Conservation (phyloP, 2,797 vertebrate genomes). For the Threskiornis aethiopicus region DNA sequence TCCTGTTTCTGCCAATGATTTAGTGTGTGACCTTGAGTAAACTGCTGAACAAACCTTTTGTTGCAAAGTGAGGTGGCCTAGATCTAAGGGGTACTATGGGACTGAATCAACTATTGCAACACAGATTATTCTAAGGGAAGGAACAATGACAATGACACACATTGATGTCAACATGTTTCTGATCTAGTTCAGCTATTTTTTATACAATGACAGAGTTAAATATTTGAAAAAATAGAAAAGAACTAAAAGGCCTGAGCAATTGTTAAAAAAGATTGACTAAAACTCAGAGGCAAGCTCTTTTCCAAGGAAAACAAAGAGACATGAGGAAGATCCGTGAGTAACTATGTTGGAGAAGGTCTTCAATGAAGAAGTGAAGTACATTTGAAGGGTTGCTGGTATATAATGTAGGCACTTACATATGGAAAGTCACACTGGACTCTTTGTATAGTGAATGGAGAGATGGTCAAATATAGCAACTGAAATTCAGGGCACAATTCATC, state of each 20-base stretch:
- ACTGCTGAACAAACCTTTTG: background rate
- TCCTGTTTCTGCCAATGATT: background rate
- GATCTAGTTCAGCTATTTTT: background rate
- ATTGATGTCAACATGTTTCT: background rate
- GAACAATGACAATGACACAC: background rate
- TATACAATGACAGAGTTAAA: background rate
- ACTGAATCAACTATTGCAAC: background rate
- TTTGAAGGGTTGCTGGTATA: background rate
- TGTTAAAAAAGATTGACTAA: background rate
- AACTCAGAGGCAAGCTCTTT: background rate
- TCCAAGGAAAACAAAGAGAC: background rate
- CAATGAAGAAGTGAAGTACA: background rate
- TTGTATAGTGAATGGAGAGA: background rate
- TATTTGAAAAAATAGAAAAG: background rate
- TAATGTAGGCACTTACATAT: background rate
- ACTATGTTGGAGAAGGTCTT: background rate
- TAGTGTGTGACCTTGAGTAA: background rate
- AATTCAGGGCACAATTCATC: rapidly evolving
- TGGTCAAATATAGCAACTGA: background rate
- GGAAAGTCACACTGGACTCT: background rate
- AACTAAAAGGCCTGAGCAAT: background rate
- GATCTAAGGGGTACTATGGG: background rate
- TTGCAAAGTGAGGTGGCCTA: background rate
- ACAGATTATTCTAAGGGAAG: background rate
- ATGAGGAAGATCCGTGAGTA: background rate